Conservation (phyloP, 2,797 vertebrate species). For the Melanotaenia boesemani region DNA sequence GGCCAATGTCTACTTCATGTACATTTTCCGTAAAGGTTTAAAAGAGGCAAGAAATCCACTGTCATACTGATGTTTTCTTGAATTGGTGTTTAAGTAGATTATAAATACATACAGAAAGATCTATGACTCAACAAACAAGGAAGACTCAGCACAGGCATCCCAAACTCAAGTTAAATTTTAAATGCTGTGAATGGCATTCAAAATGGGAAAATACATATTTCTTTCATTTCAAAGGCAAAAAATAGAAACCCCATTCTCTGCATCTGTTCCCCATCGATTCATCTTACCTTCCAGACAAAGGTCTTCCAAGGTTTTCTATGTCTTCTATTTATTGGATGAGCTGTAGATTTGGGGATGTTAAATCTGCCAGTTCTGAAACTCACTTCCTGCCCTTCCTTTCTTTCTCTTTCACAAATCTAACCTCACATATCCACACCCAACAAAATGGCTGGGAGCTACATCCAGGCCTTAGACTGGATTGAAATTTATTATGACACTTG, state of each 20-base stretch:
- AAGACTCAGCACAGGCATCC: too few relatives aligned
- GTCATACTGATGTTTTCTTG: slow-evolving; percentile 9
- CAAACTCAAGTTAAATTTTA: too few relatives aligned
- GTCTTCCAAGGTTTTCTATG: slow-evolving; percentile 45
- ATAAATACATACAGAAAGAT: background rate
- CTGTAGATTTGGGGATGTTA: slow-evolving; percentile 47
- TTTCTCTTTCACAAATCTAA: slow-evolving; percentile 44
- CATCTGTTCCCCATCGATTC: slow-evolving; percentile 66
- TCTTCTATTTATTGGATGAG: slow-evolving; percentile 35
- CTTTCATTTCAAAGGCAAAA: slow-evolving; percentile 7
- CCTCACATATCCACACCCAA: slow-evolving; percentile 34
- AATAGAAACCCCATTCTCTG: background rate
- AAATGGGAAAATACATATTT: background rate
- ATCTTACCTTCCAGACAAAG: slow-evolving; percentile 47
- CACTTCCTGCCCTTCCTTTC: slow-evolving; percentile 14
- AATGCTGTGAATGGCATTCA: too few relatives aligned
- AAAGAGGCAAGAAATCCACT: background rate
- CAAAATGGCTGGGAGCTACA: slow-evolving; percentile 42
- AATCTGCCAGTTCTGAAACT: slow-evolving; percentile 41
- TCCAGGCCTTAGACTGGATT: slow-evolving; percentile 35
- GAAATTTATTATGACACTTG: slow-evolving; percentile 55
- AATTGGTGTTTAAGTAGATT: slow-evolving; percentile 28
- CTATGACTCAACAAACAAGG: too few relatives aligned
- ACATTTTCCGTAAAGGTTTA: slow-evolving; percentile 26
- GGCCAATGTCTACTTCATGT: slow-evolving; percentile 6